phyloP scores from a whole-genome alignment of 2,797 vertebrate genomes.

The Alectoris magna region DNA sequence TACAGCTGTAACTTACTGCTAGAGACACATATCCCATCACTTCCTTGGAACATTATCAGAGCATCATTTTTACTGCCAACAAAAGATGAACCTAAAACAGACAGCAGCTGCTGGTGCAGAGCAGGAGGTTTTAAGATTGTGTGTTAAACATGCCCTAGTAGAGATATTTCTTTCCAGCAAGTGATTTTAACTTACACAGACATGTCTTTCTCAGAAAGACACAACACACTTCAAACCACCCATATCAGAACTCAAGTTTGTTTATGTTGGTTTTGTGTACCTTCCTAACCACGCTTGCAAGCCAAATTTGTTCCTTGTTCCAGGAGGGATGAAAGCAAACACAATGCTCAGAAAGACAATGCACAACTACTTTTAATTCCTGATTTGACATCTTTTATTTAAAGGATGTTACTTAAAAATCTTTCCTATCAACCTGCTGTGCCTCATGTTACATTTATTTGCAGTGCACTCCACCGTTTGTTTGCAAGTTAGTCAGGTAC shows the following conservation, averaged over 20 bases:
- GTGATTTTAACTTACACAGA: not conserved
- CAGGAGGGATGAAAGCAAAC: not conserved
- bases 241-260: rapidly evolving
- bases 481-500: not conserved
- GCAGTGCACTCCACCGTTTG: not conserved
- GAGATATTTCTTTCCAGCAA: not conserved
- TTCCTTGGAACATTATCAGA: rapidly evolving
- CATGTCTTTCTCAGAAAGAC: not conserved
- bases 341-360: not conserved
- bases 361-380: not conserved
- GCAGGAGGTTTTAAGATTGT: rapidly evolving
- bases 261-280: rapidly evolving
- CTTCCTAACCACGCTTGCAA: not conserved
- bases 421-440: not conserved
- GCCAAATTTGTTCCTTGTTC: not conserved
- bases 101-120: not conserved
- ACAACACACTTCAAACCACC: not conserved
- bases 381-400: not conserved
- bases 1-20: rapidly evolving
- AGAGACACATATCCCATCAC: not conserved
- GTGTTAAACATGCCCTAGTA: too few species aligned
- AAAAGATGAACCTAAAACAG: not conserved
- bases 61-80: rapidly evolving
- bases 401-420: rapidly evolving
- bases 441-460: not conserved